These are phyloP conservation scores for Timema cristinae DNA, from an alignment of 2,888 invertebrate species.

Conservation along the genomic window DNA sequence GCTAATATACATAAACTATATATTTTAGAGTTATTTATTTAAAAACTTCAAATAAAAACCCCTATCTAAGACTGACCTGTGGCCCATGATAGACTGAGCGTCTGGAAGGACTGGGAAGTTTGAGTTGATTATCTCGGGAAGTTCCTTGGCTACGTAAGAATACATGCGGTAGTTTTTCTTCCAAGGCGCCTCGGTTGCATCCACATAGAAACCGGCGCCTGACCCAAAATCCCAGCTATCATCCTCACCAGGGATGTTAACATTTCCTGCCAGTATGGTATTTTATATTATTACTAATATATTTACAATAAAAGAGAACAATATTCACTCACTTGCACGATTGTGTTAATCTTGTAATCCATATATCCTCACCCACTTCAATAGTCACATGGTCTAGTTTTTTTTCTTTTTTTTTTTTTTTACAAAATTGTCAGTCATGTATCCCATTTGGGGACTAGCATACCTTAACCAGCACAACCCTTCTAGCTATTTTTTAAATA, in stretches of 20 bases:
- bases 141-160: slow-evolving; percentile 85
- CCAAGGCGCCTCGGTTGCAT: slow-evolving; percentile 91
- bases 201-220: slow-evolving; percentile 93
- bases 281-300: neutral
- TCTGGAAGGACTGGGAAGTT: slow-evolving; percentile 64
- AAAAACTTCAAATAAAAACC: neutral
- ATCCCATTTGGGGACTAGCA: no score
- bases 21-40: slow-evolving; percentile 9
- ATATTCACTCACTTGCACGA: no score
- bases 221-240: slow-evolving; percentile 93
- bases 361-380: no score
- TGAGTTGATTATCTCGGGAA: slow-evolving; percentile 67
- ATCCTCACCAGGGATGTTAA: slow-evolving; percentile 86
- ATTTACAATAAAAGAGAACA: slow-evolving; percentile 2
- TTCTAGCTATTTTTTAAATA: no score
- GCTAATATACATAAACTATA: neutral
- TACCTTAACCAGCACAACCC: no score
- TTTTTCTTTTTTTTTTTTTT: no score
- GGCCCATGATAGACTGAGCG: slow-evolving; percentile 74
- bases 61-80: slow-evolving; percentile 53
- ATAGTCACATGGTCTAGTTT: no score
- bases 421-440: no score
- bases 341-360: no score
- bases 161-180: slow-evolving; percentile 91
- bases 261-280: slow-evolving; percentile 54